Conservation (phyloP, 2,113 vertebrate species). For the Lanius ludovicianus region DNA sequence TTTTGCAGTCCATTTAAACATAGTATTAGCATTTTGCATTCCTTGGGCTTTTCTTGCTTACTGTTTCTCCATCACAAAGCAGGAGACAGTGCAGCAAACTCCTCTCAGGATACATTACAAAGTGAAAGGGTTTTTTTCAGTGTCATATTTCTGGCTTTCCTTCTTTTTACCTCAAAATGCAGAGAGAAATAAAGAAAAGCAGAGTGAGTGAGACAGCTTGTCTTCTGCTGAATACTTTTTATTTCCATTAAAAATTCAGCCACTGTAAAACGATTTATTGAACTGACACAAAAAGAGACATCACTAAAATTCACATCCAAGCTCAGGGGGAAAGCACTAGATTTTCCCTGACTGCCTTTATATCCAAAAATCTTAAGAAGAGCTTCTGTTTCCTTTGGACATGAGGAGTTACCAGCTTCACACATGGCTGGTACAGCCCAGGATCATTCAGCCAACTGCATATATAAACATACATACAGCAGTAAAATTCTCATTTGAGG, state of each 20-base stretch:
- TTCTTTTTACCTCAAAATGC: not conserved
- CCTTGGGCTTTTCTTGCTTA: not conserved
- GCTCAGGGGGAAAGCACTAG: not conserved
- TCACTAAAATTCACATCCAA: not conserved
- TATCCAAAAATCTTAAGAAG: not conserved
- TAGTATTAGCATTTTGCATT: not conserved
- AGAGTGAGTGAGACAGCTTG: not conserved
- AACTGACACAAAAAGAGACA: not conserved
- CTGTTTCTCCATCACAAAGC: not conserved
- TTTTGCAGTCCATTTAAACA: not conserved
- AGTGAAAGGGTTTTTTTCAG: not conserved
- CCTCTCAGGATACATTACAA: not conserved
- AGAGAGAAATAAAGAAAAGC: not conserved
- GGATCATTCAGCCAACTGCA: not conserved
- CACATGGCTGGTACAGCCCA: not conserved
- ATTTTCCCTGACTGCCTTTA: not conserved
- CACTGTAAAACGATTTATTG: not conserved
- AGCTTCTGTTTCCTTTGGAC: not conserved
- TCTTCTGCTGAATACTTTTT: not conserved
- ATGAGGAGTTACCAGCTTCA: not conserved
- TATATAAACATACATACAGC: not conserved
- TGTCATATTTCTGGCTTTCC: not conserved
- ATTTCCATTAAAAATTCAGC: conserved; percentile 43
- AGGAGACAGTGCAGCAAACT: not conserved
- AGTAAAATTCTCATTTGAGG: not conserved